Base-by-base conservation (phyloP, 2,113 vertebrate genomes). In the Corythaeola cristata region DNA sequence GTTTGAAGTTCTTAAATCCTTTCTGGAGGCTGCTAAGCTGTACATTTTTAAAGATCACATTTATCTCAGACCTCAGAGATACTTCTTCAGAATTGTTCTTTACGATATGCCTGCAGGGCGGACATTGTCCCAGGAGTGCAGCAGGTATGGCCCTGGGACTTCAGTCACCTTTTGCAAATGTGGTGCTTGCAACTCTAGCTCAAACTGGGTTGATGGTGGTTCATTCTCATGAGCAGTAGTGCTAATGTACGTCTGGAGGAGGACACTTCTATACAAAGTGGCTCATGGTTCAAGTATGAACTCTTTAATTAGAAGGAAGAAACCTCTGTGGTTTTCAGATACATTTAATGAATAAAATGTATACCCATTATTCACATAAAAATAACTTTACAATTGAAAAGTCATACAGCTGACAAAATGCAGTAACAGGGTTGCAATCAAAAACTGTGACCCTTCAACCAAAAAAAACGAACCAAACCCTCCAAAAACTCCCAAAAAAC, bases 301-400 rank as follows among this genome's bases (percentile, higher is more conserved):
- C 37, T 72, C 52, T 39, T 39, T 47, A 37, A 56, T 53, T 35
- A 28, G n/a, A 76, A 93, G 72, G 33, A 62, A 59, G 67, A 67
- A 49, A 1, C 1, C 1, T 5, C 14, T 13, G 2, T 41, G 6
- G 3, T 95, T 96, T 98, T 94, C 79, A 97, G 85, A 91, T 96
- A 83, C 49, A 52, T 97, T 97, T 98, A 98, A 97, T 97, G 89
- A 97, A 94, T 94, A 96, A 97, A 96, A 96, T 60, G 30, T 74
- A 94, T 96, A 83, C 28, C 56, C 63, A 67, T 86, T 95, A 71
- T 83, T 90, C 80, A 97, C 87, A 77, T 95, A 91, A 97, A 93
- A 97, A 95, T 83, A 94, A 93, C 75, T 97, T 88, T 89, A 95
- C n/a, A 95, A 49, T 67, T 98, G 71, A 75, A 37, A 94, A 94